Conservation (phyloP, 2,797 vertebrate genomes). For the Neosilurus mollespiculum region DNA sequence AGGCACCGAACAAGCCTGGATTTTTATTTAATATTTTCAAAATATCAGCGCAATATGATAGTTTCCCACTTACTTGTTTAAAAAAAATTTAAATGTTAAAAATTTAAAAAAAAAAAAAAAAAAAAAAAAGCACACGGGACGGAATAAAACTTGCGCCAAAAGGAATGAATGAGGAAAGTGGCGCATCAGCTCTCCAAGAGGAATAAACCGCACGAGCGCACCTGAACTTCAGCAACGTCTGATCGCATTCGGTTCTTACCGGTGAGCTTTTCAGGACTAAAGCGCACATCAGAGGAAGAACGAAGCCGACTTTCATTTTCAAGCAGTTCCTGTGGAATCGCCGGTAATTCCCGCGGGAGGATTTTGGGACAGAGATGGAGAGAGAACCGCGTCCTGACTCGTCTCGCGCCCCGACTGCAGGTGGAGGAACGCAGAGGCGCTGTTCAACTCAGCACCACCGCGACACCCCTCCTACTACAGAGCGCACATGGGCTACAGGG, state of each 20-base stretch:
- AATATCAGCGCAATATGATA: too few species aligned
- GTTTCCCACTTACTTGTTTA: too few species aligned
- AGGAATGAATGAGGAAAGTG: not conserved
- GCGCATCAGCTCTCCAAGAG: not conserved
- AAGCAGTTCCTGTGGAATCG: conserved; percentile 34
- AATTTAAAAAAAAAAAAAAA: too few species aligned
- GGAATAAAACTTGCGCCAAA: not conserved
- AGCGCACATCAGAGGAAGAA: conserved; percentile 66
- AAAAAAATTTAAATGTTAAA: too few species aligned
- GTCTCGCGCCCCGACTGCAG: conserved; percentile 80
- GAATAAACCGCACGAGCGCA: not conserved
- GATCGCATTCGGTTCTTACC: conserved; percentile 14
- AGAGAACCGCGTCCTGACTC: conserved; percentile 55
- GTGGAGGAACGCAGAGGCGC: conserved; percentile 79
- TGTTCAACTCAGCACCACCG: conserved; percentile 73
- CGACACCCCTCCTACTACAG: conserved; percentile 69
- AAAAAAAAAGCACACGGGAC: not conserved
- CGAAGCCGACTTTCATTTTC: conserved; percentile 72
- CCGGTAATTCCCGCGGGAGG: conserved; percentile 64
- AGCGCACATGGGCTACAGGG: conserved; percentile 13
- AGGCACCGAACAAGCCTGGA: too few species aligned
- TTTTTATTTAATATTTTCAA: too few species aligned
- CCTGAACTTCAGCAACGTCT: conserved; percentile 2
- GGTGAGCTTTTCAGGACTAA: conserved; percentile 21
- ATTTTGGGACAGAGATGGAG: not conserved